These are phyloP conservation scores for Struthidea cinerea DNA, from an alignment of 2,113 vertebrate genomes.

Conservation along the genomic window DNA sequence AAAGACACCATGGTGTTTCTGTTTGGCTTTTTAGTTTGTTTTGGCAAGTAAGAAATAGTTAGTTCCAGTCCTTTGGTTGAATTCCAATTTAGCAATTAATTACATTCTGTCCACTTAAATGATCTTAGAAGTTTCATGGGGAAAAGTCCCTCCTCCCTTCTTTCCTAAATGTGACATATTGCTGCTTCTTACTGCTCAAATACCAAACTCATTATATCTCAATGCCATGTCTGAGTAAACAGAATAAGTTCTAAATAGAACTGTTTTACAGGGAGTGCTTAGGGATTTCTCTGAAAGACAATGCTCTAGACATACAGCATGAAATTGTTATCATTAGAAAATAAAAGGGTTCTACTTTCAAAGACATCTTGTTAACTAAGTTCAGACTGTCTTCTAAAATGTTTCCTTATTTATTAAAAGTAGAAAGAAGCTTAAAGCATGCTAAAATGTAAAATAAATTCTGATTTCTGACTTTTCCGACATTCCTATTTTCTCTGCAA, in stretches of 20 bases:
- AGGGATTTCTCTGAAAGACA: neutral
- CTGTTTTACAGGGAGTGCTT: neutral
- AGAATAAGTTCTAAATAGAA: neutral
- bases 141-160: neutral
- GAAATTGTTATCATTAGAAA: neutral
- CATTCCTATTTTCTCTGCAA: neutral
- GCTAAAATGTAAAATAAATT: neutral
- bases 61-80: neutral
- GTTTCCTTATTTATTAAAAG: neutral
- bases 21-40: neutral
- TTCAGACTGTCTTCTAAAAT: neutral
- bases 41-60: neutral
- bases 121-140: neutral
- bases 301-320: neutral
- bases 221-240: neutral
- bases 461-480: neutral
- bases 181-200: neutral
- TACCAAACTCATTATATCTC: neutral
- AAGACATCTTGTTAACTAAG: neutral
- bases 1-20: neutral
- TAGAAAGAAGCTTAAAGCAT: neutral
- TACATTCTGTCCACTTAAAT: neutral
- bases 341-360: neutral
- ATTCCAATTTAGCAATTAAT: conserved; percentile 18
- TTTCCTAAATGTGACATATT: neutral